phyloP scores from a whole-genome alignment of 2,888 invertebrate genomes.

The Willowsia nigromaculata region DNA sequence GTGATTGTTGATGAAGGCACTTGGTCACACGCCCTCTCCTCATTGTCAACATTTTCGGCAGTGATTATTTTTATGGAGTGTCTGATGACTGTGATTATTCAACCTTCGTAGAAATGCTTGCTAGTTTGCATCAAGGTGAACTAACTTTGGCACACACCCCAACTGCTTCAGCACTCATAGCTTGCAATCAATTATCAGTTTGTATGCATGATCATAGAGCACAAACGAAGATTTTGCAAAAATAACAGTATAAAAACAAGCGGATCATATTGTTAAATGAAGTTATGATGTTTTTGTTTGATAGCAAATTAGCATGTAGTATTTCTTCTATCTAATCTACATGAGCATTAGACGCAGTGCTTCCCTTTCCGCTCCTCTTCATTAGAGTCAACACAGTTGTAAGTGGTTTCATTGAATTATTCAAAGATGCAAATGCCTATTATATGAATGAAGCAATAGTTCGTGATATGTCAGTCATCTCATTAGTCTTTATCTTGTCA shows the following conservation, averaged over 20 bases:
- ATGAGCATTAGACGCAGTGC: background rate
- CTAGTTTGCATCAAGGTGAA: conserved; percentile 22
- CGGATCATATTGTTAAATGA: background rate
- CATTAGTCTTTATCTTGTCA: background rate
- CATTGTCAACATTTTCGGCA: conserved; percentile 20
- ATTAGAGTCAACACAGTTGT: background rate
- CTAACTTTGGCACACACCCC: conserved; percentile 32
- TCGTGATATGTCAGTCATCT: background rate
- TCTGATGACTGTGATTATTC: conserved; percentile 25
- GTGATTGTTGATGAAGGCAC: background rate
- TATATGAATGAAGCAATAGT: background rate
- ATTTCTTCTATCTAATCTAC: background rate
- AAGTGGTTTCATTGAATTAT: background rate
- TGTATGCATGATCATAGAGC: background rate
- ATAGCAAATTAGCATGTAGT: background rate
- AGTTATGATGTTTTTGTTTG: background rate
- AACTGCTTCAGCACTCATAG: background rate
- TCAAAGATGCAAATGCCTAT: background rate
- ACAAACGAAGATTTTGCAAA: background rate
- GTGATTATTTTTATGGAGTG: conserved; percentile 23
- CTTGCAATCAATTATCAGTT: background rate
- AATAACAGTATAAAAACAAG: conserved; percentile 2
- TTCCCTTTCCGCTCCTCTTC: conserved; percentile 39
- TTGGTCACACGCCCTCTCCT: conserved; percentile 14
- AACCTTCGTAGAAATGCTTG: background rate